Percentiles rank a stretch among this genome's conserved stretches.
phyloP scores from a whole-genome alignment of 1,140 invertebrate species.

The Ridgeia piscesae region DNA sequence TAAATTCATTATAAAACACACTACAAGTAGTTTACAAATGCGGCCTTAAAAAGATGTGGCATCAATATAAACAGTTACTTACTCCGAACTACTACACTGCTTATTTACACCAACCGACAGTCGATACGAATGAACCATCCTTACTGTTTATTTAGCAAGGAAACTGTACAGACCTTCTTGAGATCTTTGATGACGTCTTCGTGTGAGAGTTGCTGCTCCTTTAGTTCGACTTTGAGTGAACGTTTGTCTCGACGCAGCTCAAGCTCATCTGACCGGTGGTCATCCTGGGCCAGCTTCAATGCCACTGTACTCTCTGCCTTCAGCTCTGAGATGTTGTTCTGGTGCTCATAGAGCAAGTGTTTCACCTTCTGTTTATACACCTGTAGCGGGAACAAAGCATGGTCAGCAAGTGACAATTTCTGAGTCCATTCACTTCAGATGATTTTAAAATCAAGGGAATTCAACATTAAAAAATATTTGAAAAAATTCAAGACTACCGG shows the following conservation, averaged over 20 bases:
- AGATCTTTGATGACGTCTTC: slow-evolving; percentile 68
- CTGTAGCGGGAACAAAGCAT: slow-evolving; percentile 35
- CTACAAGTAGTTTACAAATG: too few species aligned
- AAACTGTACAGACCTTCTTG: slow-evolving; percentile 62
- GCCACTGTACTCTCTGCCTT: slow-evolving; percentile 76
- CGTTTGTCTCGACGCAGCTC: slow-evolving; percentile 79
- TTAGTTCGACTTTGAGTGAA: slow-evolving; percentile 70
- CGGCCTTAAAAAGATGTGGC: too few species aligned
- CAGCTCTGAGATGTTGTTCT: slow-evolving; percentile 76
- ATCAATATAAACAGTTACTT: not conserved
- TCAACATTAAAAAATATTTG: too few species aligned
- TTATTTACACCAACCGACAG: not conserved
- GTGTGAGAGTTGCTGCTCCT: slow-evolving; percentile 70
- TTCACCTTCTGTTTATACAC: slow-evolving; percentile 90
- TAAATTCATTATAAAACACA: too few species aligned
- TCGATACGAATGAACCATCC: not conserved
- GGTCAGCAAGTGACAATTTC: not conserved
- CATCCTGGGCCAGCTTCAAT: slow-evolving; percentile 73
- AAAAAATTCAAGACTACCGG: too few species aligned
- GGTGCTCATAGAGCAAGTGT: slow-evolving; percentile 87
- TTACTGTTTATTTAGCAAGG: not conserved
- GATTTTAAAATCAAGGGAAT: too few species aligned
- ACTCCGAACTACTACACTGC: not conserved
- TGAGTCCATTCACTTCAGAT: too few species aligned
- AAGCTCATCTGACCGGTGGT: slow-evolving; percentile 73